phyloP scores from a whole-genome alignment of 2,113 vertebrate species.

The Lanius ludovicianus region DNA sequence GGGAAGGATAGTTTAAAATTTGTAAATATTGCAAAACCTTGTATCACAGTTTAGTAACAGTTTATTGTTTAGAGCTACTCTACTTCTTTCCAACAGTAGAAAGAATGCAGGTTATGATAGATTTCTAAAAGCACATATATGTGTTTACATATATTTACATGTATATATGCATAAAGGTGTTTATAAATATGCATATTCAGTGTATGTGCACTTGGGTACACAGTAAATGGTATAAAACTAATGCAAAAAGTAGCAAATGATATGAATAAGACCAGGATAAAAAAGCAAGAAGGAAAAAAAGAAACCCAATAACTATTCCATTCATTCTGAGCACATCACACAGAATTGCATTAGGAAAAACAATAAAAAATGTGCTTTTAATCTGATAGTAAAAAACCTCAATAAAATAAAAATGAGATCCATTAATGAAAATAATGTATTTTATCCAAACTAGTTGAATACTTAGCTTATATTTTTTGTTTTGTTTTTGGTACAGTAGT shows the following conservation, averaged over 20 bases:
- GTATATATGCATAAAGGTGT: not conserved
- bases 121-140: not conserved
- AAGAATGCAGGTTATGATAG: not conserved
- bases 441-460: constrained; percentile 67
- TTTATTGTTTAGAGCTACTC: not conserved
- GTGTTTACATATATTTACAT: not conserved
- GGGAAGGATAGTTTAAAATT: not conserved
- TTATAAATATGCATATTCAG: not conserved
- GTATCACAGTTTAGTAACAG: not conserved
- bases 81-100: not conserved
- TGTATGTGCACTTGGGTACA: not conserved
- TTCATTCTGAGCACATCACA: constrained; percentile 68
- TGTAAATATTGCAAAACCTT: not conserved
- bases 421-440: constrained; percentile 79
- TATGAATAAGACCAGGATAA: constrained; percentile 40
- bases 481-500: not conserved
- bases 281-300: constrained; percentile 61
- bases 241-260: constrained; percentile 62
- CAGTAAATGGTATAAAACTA: not conserved
- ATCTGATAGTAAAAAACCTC: constrained; percentile 69
- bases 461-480: not conserved
- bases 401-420: constrained; percentile 75
- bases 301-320: constrained; percentile 67
- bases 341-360: constrained; percentile 69
- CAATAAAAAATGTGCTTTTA: constrained; percentile 73